These are phyloP conservation scores for Sturmia bella DNA, from an alignment of 2,888 invertebrate genomes.

Conservation along the genomic window DNA sequence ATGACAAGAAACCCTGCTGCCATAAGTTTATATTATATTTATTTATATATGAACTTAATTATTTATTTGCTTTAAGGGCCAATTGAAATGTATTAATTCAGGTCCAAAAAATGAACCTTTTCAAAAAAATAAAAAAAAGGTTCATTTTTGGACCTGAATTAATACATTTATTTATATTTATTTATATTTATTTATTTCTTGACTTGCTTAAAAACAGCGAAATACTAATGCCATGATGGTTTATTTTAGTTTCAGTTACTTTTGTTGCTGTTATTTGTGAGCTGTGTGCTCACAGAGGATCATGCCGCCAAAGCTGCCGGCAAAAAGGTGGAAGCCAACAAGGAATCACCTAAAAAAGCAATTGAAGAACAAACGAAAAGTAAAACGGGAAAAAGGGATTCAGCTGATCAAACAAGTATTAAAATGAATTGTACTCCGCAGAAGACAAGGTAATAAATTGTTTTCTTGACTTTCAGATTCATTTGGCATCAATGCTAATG, in stretches of 20 bases:
- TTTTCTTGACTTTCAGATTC: conserved; percentile 40
- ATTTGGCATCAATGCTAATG: conserved; percentile 71
- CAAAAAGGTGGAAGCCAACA: conserved; percentile 24
- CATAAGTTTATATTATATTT: too few relatives aligned
- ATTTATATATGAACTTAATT: too few relatives aligned
- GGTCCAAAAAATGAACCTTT: too few relatives aligned
- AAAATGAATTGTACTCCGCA: too few relatives aligned
- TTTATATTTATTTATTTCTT: neutral
- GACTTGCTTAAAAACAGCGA: neutral
- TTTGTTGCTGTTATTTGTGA: conserved; percentile 50
- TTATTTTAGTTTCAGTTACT: conserved; percentile 46
- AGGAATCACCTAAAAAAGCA: conserved; percentile 34
- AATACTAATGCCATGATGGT: neutral
- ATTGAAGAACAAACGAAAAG: conserved; percentile 49
- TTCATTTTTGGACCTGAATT: too few relatives aligned
- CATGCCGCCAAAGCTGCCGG: conserved; percentile 19
- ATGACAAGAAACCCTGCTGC: too few relatives aligned
- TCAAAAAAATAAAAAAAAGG: too few relatives aligned
- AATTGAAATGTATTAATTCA: too few relatives aligned
- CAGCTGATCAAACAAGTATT: conserved; percentile 70
- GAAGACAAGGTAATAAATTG: neutral
- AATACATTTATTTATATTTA: too few relatives aligned
- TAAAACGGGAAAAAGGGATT: conserved; percentile 69
- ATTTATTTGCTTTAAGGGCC: too few relatives aligned
- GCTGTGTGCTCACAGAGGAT: conserved; percentile 40